Conservation (phyloP, 2,888 invertebrate species). For the Mactromeris polynyma region DNA sequence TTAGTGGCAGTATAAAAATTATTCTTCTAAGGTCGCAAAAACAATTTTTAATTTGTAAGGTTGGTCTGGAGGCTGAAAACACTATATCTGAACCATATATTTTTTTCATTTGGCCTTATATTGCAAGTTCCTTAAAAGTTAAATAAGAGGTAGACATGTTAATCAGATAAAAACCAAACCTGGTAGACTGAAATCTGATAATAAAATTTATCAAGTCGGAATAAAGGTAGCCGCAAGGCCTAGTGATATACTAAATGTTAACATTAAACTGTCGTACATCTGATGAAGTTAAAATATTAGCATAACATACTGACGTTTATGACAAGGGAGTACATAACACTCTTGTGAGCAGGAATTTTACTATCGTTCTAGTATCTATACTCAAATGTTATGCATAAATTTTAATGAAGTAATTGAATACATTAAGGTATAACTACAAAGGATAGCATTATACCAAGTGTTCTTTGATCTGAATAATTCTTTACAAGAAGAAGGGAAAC, state of each 20-base stretch:
- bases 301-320: background rate
- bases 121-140: background rate
- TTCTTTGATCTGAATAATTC: constrained; percentile 9
- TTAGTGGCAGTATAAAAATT: no score
- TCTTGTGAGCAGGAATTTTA: background rate
- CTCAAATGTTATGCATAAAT: constrained; percentile 16
- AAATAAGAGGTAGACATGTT: background rate
- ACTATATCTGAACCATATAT: background rate
- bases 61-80: no score
- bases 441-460: background rate
- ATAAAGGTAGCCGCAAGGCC: background rate
- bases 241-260: background rate
- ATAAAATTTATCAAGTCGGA: background rate
- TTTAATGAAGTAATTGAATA: constrained; percentile 21
- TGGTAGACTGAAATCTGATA: background rate
- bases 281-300: constrained; percentile 20
- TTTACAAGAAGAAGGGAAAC: background rate
- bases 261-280: background rate
- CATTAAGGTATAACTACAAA: constrained; percentile 22
- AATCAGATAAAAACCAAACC: background rate
- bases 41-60: no score
- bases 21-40: no score
- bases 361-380: background rate
- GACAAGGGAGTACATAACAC: background rate
- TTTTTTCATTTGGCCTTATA: background rate